Evolutionary conservation across 1,140 invertebrate genomes (phyloP).

Genomic region (Hetaerina americana): DNA sequence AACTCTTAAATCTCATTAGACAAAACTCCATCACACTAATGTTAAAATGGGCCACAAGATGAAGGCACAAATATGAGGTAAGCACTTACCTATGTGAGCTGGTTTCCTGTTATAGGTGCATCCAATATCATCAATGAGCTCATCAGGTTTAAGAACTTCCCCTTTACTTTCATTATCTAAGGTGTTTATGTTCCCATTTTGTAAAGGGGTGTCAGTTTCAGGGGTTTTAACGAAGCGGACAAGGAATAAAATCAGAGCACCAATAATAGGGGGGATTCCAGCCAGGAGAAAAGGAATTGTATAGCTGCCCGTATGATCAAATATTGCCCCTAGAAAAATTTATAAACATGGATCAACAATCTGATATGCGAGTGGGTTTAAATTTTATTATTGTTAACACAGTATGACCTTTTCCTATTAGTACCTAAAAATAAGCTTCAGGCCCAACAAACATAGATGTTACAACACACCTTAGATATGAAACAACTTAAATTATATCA

Average conservation of each 20-base stretch:
- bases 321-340: constrained; percentile 33
- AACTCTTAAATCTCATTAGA: too few relatives aligned
- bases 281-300: constrained; percentile 65
- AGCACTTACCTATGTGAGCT: background rate
- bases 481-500: background rate
- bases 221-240: constrained; percentile 45
- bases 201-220: too few relatives aligned
- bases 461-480: background rate
- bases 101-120: background rate
- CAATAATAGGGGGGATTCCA: constrained; percentile 71
- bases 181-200: background rate
- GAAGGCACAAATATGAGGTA: background rate
- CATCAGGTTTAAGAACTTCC: background rate
- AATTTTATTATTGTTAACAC: background rate
- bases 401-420: background rate
- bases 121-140: background rate
- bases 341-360: background rate
- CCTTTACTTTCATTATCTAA: background rate
- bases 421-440: background rate
- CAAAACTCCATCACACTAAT: too few relatives aligned
- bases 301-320: constrained; percentile 45
- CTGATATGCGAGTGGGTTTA: background rate
- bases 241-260: constrained; percentile 59
- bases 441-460: background rate
- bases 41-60: background rate